Conservation (phyloP, 2,888 invertebrate genomes). For the Mythimna pallens region DNA sequence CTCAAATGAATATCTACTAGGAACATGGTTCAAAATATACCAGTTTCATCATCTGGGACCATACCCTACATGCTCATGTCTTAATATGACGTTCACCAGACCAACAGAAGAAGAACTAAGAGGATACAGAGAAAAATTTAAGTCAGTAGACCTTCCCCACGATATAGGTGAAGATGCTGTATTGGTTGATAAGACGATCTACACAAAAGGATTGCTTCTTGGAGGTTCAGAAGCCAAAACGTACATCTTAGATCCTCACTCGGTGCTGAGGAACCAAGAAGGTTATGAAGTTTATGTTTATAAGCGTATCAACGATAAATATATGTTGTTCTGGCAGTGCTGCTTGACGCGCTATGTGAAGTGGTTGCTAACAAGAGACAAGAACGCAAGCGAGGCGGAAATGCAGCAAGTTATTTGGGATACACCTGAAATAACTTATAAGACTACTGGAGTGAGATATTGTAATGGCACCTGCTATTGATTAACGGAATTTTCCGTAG, state of each 20-base stretch:
- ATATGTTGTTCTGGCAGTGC: slow-evolving; percentile 51
- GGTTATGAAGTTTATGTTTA: slow-evolving; percentile 36
- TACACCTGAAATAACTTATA: slow-evolving; percentile 23
- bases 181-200: background rate
- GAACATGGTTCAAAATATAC: slow-evolving; percentile 52
- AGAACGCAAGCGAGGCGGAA: slow-evolving; percentile 9
- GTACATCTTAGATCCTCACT: slow-evolving; percentile 38
- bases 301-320: slow-evolving; percentile 37
- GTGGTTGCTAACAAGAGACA: slow-evolving; percentile 36
- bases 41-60: slow-evolving; percentile 18
- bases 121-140: slow-evolving; percentile 34
- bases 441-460: slow-evolving; percentile 16
- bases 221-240: slow-evolving; percentile 43
- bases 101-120: slow-evolving; percentile 35
- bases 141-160: slow-evolving; percentile 23
- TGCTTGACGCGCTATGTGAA: slow-evolving; percentile 7
- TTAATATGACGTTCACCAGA: slow-evolving; percentile 22
- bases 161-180: slow-evolving; percentile 23
- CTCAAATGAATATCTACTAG: slow-evolving; percentile 42
- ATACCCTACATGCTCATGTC: slow-evolving; percentile 27
- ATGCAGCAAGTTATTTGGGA: slow-evolving; percentile 28
- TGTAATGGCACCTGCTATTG: slow-evolving; percentile 22
- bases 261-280: background rate
- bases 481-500: background rate
- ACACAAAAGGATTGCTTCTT: slow-evolving; percentile 29